Percentiles rank a stretch among this genome's conserved stretches.
Conservation (phyloP, 1,140 invertebrate genomes). For the Contarinia nasturtii region DNA sequence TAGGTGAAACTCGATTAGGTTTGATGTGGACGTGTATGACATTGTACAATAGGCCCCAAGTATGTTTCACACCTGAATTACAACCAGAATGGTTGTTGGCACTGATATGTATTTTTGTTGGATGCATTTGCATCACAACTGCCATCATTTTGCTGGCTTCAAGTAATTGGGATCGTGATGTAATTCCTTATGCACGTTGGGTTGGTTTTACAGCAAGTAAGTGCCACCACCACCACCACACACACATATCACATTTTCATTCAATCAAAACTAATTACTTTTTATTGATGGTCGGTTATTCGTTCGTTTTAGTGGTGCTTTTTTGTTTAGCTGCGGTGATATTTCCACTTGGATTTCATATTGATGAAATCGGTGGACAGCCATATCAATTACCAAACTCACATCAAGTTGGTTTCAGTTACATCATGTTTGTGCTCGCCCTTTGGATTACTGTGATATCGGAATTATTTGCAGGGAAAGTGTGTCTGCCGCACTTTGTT, state of each 20-base stretch:
- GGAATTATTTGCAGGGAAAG: conserved; percentile 93
- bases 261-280: no score
- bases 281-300: no score
- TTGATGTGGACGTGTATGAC: conserved; percentile 89
- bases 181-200: conserved; percentile 83
- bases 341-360: conserved; percentile 89
- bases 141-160: conserved; percentile 72
- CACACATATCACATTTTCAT: no score
- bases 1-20: conserved; percentile 72
- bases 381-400: conserved; percentile 89
- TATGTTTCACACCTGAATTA: conserved; percentile 71
- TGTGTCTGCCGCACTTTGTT: conserved; percentile 78
- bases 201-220: conserved; percentile 88
- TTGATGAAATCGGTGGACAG: conserved; percentile 87
- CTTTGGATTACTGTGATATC: conserved; percentile 93
- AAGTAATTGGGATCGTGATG: conserved; percentile 79
- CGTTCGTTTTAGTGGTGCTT: conserved; percentile 64
- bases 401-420: conserved; percentile 88
- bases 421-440: conserved; percentile 86
- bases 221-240: no score
- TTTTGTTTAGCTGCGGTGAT: conserved; percentile 90
- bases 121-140: conserved; percentile 80
- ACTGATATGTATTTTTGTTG: conserved; percentile 76
- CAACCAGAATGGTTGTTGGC: conserved; percentile 82
- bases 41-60: conserved; percentile 67